Evolutionary conservation across 2,113 vertebrate species (phyloP).

Genomic region (Fregetta grallaria): DNA sequence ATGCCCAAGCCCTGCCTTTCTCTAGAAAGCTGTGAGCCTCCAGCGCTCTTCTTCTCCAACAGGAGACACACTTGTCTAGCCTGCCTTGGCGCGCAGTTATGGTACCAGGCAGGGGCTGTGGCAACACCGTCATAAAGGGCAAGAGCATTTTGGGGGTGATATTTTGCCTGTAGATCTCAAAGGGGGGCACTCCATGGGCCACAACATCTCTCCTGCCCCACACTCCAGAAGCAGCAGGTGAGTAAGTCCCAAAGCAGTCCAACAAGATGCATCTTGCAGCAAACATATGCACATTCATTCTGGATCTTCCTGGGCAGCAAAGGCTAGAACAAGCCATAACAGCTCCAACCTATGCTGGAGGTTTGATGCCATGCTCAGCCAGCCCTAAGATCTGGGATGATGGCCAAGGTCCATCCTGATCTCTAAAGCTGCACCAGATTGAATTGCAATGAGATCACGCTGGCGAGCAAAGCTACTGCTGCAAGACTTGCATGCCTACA

Average conservation of each 20-base stretch:
- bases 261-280: neutral
- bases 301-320: neutral
- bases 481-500: neutral
- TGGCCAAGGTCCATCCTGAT: neutral
- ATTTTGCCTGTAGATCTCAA: neutral
- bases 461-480: neutral
- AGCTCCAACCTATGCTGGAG: neutral
- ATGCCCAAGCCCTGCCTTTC: neutral
- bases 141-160: neutral
- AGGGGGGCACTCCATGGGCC: neutral
- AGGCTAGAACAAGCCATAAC: neutral
- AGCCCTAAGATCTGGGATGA: neutral
- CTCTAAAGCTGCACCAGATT: neutral
- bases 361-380: neutral
- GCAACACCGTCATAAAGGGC: too few relatives aligned
- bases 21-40: neutral
- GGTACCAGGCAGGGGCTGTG: neutral
- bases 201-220: neutral
- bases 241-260: neutral
- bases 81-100: accelerated
- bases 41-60: neutral
- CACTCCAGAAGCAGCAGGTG: neutral
- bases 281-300: accelerated
- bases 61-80: neutral
- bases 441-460: neutral